Evolutionary conservation across 1,140 invertebrate genomes (phyloP).

Genomic region (Papilio machaon): DNA sequence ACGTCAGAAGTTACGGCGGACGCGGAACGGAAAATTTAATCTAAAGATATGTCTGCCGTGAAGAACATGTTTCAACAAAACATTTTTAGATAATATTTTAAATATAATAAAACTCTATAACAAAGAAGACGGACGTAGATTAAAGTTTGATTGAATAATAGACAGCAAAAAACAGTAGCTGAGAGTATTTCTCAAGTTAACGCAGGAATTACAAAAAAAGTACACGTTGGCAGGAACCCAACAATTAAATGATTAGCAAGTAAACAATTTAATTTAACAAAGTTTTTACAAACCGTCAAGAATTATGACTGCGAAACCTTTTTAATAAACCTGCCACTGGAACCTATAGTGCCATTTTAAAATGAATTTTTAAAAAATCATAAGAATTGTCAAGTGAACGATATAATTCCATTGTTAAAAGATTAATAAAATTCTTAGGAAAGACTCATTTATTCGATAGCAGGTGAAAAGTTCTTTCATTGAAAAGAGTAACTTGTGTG

Average conservation of each 20-base stretch:
- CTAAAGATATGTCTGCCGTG: background rate
- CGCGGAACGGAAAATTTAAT: background rate
- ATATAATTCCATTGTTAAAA: background rate
- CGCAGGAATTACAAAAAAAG: no score
- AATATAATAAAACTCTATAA: background rate
- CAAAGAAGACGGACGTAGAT: background rate
- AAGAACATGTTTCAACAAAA: background rate
- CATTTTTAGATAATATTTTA: background rate
- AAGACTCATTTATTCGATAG: background rate
- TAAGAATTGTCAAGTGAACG: background rate
- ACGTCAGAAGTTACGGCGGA: slow-evolving; percentile 8
- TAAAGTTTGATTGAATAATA: background rate
- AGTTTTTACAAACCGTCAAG: no score
- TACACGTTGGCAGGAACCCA: background rate
- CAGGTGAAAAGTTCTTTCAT: slow-evolving; percentile 22
- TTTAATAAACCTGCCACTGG: no score
- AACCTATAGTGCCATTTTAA: background rate
- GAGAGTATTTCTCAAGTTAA: no score
- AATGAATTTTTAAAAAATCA: no score
- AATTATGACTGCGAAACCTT: no score
- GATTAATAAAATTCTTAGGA: background rate
- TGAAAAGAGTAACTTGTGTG: slow-evolving; percentile 16
- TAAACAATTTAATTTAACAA: no score
- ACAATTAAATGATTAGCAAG: background rate
- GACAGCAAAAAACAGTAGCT: no score